A percentile compares a stretch with the other conserved stretches of the same genome.
Conservation (phyloP, 2,113 vertebrate genomes). For the Phocoena sinus region DNA sequence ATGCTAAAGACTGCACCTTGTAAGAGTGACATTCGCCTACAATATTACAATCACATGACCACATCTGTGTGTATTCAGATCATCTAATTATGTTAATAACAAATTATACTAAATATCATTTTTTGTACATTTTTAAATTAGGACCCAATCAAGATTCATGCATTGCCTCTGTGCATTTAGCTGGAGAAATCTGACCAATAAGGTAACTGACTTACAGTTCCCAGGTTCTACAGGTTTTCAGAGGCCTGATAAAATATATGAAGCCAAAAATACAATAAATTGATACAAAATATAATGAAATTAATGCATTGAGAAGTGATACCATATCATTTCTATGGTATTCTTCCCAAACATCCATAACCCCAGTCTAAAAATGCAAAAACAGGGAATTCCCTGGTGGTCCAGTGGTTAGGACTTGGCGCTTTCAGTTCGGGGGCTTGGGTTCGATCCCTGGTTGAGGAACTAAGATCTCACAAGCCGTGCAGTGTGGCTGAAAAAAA, state of each 20-base stretch:
- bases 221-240: neutral
- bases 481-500: neutral
- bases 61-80: neutral
- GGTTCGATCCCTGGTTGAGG: neutral
- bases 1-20: neutral
- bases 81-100: neutral
- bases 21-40: neutral
- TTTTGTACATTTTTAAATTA: neutral
- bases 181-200: neutral
- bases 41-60: neutral
- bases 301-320: neutral
- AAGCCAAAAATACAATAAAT: neutral
- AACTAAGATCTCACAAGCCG: neutral
- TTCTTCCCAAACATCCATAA: neutral
- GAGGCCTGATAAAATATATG: neutral
- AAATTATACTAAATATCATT: neutral
- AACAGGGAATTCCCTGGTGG: neutral
- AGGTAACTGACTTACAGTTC: neutral
- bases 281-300: neutral
- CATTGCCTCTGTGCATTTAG: neutral
- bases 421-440: neutral
- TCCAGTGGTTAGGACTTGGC: neutral
- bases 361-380: neutral
- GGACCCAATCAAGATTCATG: neutral
- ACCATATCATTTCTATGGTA: neutral